Percentiles rank a stretch among this genome's conserved stretches.
Evolutionary conservation across 2,888 invertebrate genomes (phyloP).

Genomic region (Acrobasis suavella): DNA sequence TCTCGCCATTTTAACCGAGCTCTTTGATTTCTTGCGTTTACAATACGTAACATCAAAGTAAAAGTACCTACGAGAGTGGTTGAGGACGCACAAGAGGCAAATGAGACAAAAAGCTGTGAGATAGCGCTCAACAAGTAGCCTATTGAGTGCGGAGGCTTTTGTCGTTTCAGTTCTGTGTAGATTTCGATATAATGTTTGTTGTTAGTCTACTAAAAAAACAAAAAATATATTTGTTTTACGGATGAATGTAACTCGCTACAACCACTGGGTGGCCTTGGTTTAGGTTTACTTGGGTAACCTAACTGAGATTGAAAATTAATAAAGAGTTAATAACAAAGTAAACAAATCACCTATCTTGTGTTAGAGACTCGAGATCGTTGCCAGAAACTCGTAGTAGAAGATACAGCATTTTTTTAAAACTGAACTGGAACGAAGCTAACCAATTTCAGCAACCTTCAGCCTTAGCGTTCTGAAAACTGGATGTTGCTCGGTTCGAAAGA

Average conservation of each 20-base stretch:
- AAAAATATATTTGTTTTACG: too few relatives aligned
- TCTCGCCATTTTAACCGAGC: too few relatives aligned
- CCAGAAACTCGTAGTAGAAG: constrained; percentile 40
- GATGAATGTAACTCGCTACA: too few relatives aligned
- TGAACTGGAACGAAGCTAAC: constrained; percentile 59
- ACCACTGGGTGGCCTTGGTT: too few relatives aligned
- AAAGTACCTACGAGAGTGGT: neutral
- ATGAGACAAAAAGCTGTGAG: constrained; percentile 21
- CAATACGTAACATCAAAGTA: neutral
- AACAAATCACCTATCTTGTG: too few relatives aligned
- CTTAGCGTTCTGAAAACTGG: constrained; percentile 48
- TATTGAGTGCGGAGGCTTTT: constrained; percentile 5
- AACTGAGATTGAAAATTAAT: neutral
- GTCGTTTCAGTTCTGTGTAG: constrained; percentile 2
- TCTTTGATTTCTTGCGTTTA: neutral
- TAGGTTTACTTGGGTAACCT: too few relatives aligned
- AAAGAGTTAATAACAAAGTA: neutral
- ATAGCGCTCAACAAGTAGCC: constrained; percentile 21
- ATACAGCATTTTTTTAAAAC: constrained; percentile 54
- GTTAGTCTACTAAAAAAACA: neutral
- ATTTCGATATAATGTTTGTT: neutral
- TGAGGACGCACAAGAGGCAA: constrained; percentile 17
- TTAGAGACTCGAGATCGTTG: constrained; percentile 29
- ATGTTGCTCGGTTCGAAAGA: constrained; percentile 46
- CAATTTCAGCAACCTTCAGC: constrained; percentile 57